Evolutionary conservation across 2,888 invertebrate species (phyloP).

Genomic region (Ectobius pallidus): DNA sequence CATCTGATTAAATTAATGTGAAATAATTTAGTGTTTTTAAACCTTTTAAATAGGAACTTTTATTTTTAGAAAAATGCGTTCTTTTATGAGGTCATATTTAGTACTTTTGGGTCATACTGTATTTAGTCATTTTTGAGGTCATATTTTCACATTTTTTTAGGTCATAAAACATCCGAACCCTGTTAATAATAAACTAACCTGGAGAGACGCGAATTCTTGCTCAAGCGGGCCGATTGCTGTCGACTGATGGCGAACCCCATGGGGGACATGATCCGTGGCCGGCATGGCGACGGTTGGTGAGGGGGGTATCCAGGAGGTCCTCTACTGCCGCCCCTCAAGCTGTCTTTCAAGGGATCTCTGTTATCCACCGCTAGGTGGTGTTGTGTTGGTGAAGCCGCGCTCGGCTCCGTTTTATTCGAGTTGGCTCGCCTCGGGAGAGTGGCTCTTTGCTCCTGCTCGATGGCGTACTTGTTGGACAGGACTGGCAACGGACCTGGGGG

Average conservation of each 20-base stretch:
- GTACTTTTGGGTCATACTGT: too few species aligned
- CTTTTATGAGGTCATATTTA: too few species aligned
- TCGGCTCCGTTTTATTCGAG: neutral
- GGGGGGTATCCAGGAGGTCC: neutral
- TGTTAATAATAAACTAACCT: neutral
- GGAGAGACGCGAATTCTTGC: neutral
- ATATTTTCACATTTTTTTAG: too few species aligned
- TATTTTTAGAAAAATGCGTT: too few species aligned
- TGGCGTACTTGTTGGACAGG: constrained; percentile 73
- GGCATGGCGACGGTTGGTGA: constrained; percentile 47
- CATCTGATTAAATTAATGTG: too few species aligned
- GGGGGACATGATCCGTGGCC: constrained; percentile 70
- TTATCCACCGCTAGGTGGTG: too few species aligned
- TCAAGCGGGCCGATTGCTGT: constrained; percentile 50
- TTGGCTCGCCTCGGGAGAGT: neutral
- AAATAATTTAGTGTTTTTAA: too few species aligned
- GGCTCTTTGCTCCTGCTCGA: constrained; percentile 58
- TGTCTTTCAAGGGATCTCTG: constrained; percentile 13
- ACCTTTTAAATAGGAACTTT: too few species aligned
- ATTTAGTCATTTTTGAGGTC: too few species aligned
- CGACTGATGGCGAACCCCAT: constrained; percentile 69
- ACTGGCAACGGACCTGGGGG: constrained; percentile 57
- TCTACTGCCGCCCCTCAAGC: neutral
- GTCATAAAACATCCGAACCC: too few species aligned
- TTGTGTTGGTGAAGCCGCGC: neutral